These are phyloP conservation scores for Eidolon helvum DNA, from an alignment of 2,113 vertebrate species.

Conservation along the genomic window DNA sequence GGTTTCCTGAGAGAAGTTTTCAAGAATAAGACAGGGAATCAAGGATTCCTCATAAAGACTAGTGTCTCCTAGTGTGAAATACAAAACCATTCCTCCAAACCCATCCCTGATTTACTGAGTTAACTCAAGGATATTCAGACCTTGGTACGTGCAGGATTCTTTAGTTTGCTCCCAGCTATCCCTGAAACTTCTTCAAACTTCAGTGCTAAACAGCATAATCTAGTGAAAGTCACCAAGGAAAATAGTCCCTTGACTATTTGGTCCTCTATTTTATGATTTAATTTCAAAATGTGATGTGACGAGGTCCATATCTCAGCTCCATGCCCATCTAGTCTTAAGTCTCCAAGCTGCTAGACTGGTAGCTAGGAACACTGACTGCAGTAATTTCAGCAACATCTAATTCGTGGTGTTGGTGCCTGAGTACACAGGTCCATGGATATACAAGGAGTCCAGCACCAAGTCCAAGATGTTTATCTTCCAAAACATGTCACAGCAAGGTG, in stretches of 20 bases:
- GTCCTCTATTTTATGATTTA: neutral
- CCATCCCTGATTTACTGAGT: neutral
- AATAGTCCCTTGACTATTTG: neutral
- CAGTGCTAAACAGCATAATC: neutral
- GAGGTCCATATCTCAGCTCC: neutral
- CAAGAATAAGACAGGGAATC: neutral
- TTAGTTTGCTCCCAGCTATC: neutral
- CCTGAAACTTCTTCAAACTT: neutral
- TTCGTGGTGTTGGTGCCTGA: neutral
- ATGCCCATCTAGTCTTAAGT: neutral
- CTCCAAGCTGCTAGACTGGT: neutral
- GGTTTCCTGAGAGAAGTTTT: neutral
- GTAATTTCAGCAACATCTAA: too few species aligned
- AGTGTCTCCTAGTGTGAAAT: neutral
- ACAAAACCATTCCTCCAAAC: neutral
- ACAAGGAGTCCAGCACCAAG: neutral
- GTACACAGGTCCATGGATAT: neutral
- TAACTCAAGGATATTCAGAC: neutral
- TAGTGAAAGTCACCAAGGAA: neutral
- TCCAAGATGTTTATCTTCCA: neutral
- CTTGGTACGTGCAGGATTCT: fast-evolving
- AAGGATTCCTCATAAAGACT: neutral
- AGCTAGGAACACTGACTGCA: neutral
- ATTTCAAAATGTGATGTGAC: neutral
- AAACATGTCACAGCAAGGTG: neutral